These are phyloP conservation scores for Drosophila niveifrons DNA, from an alignment of 2,888 invertebrate species.

Conservation along the genomic window DNA sequence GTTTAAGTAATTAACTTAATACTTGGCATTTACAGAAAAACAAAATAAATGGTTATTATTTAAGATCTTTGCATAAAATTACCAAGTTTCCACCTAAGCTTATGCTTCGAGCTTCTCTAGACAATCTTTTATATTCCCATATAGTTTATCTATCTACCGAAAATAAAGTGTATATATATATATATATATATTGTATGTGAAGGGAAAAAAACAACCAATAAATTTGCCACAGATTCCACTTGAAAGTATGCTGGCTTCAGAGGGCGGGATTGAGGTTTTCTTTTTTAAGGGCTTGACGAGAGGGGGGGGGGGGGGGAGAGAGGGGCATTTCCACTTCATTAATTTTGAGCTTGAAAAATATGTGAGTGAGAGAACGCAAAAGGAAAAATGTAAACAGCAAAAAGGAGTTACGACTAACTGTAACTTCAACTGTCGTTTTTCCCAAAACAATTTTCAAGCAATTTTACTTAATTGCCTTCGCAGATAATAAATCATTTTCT, in stretches of 20 bases:
- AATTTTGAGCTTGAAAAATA: conserved; percentile 17
- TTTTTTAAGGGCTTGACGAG: no score
- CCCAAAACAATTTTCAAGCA: conserved; percentile 70
- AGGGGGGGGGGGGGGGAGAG: neutral
- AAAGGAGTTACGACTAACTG: conserved; percentile 6
- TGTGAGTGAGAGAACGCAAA: neutral
- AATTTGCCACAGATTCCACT: neutral
- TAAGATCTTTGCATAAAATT: no score
- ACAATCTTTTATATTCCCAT: neutral
- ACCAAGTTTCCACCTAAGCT: neutral
- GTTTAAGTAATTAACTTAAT: no score
- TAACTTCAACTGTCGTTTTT: conserved; percentile 42
- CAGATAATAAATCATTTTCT: conserved; percentile 76
- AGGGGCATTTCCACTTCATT: conserved; percentile 21
- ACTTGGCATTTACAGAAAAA: no score
- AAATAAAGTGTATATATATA: neutral
- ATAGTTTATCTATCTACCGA: neutral
- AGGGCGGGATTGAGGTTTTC: neutral
- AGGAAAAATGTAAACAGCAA: conserved; percentile 26
- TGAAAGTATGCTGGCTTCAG: conserved; percentile 1
- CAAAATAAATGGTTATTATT: no score
- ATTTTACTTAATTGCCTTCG: conserved; percentile 74
- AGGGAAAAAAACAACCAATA: neutral
- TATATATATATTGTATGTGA: no score
- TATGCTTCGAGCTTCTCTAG: neutral